Conservation (phyloP, 2,113 vertebrate species). For the Nestor notabilis region DNA sequence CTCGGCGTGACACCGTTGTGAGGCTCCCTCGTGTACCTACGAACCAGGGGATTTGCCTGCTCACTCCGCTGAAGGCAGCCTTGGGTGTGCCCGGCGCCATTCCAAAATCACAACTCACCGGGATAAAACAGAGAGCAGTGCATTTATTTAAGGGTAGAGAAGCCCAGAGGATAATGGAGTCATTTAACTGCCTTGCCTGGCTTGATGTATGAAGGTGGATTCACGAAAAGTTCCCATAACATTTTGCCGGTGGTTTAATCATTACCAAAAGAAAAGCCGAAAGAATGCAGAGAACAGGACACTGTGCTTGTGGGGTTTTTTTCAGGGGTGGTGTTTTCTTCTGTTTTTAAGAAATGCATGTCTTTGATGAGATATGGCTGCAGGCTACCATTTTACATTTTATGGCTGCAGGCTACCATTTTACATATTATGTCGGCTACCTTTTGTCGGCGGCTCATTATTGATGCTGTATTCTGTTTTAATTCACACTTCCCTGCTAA, state of each 20-base stretch:
- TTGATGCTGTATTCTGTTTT: slow-evolving; percentile 90
- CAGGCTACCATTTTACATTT: slow-evolving; percentile 93
- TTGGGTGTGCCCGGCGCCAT: not conserved
- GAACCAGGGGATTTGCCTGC: not conserved
- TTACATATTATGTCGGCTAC: slow-evolving; percentile 90
- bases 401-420: slow-evolving; percentile 85
- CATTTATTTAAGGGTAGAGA: slow-evolving; percentile 50
- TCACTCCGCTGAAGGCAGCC: not conserved
- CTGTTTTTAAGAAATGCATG: slow-evolving; percentile 73
- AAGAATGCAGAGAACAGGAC: slow-evolving; percentile 77
- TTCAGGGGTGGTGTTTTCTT: not conserved
- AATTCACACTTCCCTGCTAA: slow-evolving; percentile 94
- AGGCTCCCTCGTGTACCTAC: not conserved
- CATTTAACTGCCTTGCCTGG: slow-evolving; percentile 82
- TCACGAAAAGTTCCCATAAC: slow-evolving; percentile 79
- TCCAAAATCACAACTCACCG: not conserved
- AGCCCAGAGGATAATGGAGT: slow-evolving; percentile 77
- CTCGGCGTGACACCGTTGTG: fast-evolving
- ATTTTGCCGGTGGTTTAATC: slow-evolving; percentile 90
- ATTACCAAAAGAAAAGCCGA: slow-evolving; percentile 88
- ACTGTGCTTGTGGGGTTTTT: slow-evolving; percentile 68
- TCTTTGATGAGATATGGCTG: slow-evolving; percentile 94
- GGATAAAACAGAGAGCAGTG: slow-evolving; percentile 22
- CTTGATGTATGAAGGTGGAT: slow-evolving; percentile 88
- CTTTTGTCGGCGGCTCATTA: slow-evolving; percentile 88